Conservation (phyloP, 2,797 vertebrate genomes). For the Phoeniculus purpureus region DNA sequence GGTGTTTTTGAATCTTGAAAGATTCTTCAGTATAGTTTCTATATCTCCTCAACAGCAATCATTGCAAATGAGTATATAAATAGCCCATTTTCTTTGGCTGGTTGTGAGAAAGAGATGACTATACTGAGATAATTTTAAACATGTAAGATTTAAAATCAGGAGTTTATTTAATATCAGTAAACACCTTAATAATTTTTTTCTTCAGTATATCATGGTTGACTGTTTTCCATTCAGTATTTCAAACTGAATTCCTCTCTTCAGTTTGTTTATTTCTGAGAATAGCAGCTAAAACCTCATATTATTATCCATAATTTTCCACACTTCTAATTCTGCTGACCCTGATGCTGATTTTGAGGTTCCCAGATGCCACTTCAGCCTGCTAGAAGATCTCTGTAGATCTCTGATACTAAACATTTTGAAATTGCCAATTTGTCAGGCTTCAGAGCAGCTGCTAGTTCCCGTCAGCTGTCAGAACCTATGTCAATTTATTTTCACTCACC, state of each 20-base stretch:
- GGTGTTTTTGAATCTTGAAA: constrained; percentile 28
- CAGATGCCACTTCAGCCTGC: background rate
- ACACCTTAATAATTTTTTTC: constrained; percentile 2
- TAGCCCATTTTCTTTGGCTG: constrained; percentile 19
- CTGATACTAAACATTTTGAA: constrained; percentile 17
- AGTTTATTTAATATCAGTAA: background rate
- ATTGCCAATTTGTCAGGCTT: constrained; percentile 33
- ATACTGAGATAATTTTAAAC: background rate
- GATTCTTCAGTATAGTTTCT: constrained; percentile 7
- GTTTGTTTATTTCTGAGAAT: constrained; percentile 10
- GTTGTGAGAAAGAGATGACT: constrained; percentile 1
- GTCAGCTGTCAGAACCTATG: constrained; percentile 26
- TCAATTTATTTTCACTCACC: constrained; percentile 14
- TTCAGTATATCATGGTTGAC: background rate
- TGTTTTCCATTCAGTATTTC: background rate
- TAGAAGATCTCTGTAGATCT: background rate
- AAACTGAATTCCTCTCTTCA: rapidly evolving
- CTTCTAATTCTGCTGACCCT: background rate
- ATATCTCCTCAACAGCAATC: constrained; percentile 12
- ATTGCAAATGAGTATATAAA: constrained; percentile 41
- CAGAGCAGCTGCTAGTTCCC: constrained; percentile 21
- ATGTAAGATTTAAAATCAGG: background rate
- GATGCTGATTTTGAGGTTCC: constrained; percentile 6
- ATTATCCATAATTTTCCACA: background rate
- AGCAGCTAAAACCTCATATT: background rate